Base-by-base conservation (phyloP, 2,797 vertebrate genomes). In the Tragopan temminckii region DNA sequence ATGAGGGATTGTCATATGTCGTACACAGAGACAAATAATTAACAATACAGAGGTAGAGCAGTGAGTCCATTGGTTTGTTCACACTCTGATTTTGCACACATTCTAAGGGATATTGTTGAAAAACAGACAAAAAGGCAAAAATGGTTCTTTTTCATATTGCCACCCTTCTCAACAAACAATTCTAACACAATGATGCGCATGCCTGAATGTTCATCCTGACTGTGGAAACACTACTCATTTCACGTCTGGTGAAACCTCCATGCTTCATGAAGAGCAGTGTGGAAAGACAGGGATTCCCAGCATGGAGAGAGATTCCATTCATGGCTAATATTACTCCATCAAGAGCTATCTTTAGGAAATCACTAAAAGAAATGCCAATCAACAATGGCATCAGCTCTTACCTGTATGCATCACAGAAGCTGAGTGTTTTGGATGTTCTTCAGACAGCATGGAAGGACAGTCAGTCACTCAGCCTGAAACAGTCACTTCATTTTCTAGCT, bases 401-500 rank as follows among this genome's bases (percentile, higher is more conserved):
- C 6, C 23, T 58, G 68, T 8, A 61, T 0, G 4, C 8, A 35
- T 40, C 72, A 76, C 0, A 2, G 50, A 6, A 85, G 45, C 57
- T 66, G 48, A 79, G 61, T 33, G 18, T 25, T 84, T 63, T 64
- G 48, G 29, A 21, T 68, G 8, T 29, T 64, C 29, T 52, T 80
- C 29, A 46, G 35, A 68, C 20, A 82, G 45, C 29, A 58, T 4
- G 36, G 62, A 62, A 85, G 69, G 35, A 78, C 3, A 16, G 76
- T 46, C 42, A 50, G 52, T 36, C 76, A 68, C 62, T 53, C 53
- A 89, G n/a, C 25, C 72, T 88, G 48, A 85, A 95, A 80, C 7
- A 80, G 25, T 23, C 45, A 91, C 82, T 85, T 59, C 77, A 87
- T 89, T 91, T 69, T 62, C 77, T 68, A 59, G 53, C 64, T 87